Evolutionary conservation across 2,888 invertebrate species (phyloP), one percentile per base, ranked within the genome.

Genomic region (Stictocephala bisonia): DNA sequence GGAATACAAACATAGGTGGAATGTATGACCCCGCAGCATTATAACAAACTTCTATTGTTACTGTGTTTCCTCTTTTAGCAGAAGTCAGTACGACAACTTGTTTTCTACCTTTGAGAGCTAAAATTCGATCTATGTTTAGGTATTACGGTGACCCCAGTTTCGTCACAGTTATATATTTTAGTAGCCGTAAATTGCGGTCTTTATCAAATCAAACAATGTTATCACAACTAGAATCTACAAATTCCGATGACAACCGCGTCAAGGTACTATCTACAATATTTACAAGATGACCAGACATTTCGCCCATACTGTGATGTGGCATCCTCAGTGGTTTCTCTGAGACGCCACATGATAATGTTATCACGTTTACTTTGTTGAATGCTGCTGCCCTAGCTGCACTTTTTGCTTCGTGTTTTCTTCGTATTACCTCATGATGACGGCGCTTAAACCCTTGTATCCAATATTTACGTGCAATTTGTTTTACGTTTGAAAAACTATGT

Each of bases 21-120:
- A 82, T 81, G 80, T 82, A 0, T 15, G 68, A 27, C 26, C 79
- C 77, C 66, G 75, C 74, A 20, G 79, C 77, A 71, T 77, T 79
- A 48, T 77, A 76, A 48, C 79, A 79, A 15, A 79, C 74, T 71
- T 78, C 77, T n/a, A 72, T 76, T 72, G 79, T 81, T 11, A 81
- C 78, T 24, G 77, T 77, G 29, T 79, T 75, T 81, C 79, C 78
- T 41, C 78, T 70, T 74, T 79, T 79, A 53, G 74, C 76, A 11
- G n/a, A n/a, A n/a, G 77, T 77, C 35, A 76, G 76, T 44, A 76
- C 74, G 35, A 78, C 60, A 29, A 78, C 71, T 56, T 78, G n/a
- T n/a, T n/a, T n/a, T n/a, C n/a, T n/a, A n/a, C n/a, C n/a, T n/a
- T n/a, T n/a, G n/a, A n/a, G n/a, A n/a, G n/a, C n/a, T n/a, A n/a